Evolutionary conservation across 2,888 invertebrate genomes (phyloP), one percentile per base, ranked within the genome.

Genomic region (Chloromyia formosa): DNA sequence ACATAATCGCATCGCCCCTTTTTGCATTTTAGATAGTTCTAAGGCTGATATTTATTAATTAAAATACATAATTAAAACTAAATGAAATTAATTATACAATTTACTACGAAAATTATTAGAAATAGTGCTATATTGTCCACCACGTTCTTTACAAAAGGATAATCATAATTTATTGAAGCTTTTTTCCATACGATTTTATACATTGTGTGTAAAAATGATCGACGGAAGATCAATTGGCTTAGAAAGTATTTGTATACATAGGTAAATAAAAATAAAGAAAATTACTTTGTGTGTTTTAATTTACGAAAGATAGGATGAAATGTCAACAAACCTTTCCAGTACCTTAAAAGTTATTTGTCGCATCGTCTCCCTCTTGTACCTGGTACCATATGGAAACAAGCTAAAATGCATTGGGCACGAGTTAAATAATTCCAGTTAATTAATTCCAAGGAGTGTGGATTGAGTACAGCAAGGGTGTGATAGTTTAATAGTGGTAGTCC

Each of bases 1-100:
- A 22, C 49, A 12, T 66, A 66, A 49, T 49, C 49, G 49, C 49
- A 35, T 35, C 27, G 27, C 27, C 7, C 2, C 7, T 35, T 49
- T 35, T 22, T 49, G 20, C 66, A 49, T 49, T 71, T 71, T 69
- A 35, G 71, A 71, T 71, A 71, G 58, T 53, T 14, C 58, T 71
- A 71, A 71, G 71, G 56, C 56, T 71, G 58, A 56, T 71, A 71
- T 71, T 71, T 71, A 71, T 71, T 71, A 35, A 71, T 20, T 20
- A n/a, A 49, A 20, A 14, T 20, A 49, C 18, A 22, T 22, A 4
- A 16, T n/a, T 66, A 45, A 64, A 35, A 35, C 27, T 35, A 35
- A 35, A 35, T 35, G 27, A 35, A 35, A 35, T 7, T 35, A 66
- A 66, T 66, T 66, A 66, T 66, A 49, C 66, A 35, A 23, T 23